These are phyloP conservation scores for Plagodis pulveraria DNA, from an alignment of 2,888 invertebrate genomes.

Conservation along the genomic window DNA sequence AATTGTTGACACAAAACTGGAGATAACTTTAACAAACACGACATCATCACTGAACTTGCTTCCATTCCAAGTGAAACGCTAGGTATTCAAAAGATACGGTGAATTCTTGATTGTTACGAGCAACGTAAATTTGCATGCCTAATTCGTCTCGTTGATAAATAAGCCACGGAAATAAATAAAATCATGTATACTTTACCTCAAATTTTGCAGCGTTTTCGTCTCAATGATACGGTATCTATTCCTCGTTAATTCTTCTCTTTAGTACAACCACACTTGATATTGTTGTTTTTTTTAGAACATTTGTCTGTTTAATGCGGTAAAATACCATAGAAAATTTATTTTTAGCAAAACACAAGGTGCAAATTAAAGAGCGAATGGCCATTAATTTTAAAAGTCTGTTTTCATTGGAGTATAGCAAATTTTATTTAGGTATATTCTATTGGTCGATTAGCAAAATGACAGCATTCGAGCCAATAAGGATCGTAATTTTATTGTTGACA, in stretches of 20 bases:
- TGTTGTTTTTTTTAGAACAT: background rate
- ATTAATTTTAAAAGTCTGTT: slow-evolving; percentile 14
- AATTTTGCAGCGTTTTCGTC: slow-evolving; percentile 40
- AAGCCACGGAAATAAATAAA: slow-evolving; percentile 50
- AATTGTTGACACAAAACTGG: slow-evolving; percentile 48
- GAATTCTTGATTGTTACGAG: slow-evolving; percentile 22
- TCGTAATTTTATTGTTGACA: background rate
- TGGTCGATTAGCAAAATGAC: background rate
- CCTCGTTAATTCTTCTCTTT: background rate
- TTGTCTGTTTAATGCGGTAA: slow-evolving; percentile 4
- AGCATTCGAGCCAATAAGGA: background rate
- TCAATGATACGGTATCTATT: slow-evolving; percentile 1
- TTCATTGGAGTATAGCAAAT: no score
- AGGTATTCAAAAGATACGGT: slow-evolving; percentile 16
- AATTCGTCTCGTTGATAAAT: slow-evolving; percentile 51
- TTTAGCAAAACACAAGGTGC: slow-evolving; percentile 54
- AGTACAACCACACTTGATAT: slow-evolving; percentile 1
- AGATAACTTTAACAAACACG: slow-evolving; percentile 19
- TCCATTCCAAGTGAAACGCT: slow-evolving; percentile 3
- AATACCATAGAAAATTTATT: slow-evolving; percentile 37
- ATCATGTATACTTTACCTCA: slow-evolving; percentile 59
- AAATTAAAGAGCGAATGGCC: slow-evolving; percentile 59
- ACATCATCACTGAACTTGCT: background rate
- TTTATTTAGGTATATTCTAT: no score
- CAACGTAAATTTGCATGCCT: slow-evolving; percentile 40